phyloP scores from a whole-genome alignment of 1,140 invertebrate species.

The Drosophila sucinea region DNA sequence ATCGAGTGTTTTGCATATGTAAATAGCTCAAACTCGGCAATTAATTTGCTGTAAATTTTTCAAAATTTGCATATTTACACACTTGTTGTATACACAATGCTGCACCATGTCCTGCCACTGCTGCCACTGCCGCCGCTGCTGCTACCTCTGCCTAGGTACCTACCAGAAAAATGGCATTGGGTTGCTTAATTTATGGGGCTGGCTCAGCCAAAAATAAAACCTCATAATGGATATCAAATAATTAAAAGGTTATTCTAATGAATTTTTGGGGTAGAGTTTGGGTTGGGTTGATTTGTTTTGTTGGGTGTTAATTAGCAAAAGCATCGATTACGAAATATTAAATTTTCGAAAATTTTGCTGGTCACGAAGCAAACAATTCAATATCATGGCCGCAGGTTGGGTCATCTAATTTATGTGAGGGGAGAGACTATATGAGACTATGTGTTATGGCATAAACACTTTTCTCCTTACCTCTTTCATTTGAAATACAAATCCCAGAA shows the following conservation, averaged over 20 bases:
- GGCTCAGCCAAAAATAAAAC: too few relatives aligned
- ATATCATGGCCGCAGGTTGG: background rate
- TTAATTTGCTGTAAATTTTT: conserved; percentile 12
- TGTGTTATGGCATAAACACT: too few relatives aligned
- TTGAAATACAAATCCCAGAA: too few relatives aligned
- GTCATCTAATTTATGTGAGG: too few relatives aligned
- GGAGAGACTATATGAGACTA: too few relatives aligned
- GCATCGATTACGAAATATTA: conserved; percentile 3
- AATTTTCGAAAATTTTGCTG: background rate
- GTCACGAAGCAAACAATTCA: background rate
- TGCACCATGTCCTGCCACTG: too few relatives aligned
- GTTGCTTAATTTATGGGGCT: too few relatives aligned
- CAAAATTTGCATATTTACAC: conserved; percentile 21
- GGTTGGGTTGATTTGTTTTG: background rate
- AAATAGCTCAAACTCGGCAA: conserved; percentile 12
- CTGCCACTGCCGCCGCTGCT: too few relatives aligned
- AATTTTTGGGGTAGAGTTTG: background rate
- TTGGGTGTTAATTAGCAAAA: background rate
- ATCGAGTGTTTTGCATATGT: conserved; percentile 5
- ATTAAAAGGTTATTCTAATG: conserved; percentile 2
- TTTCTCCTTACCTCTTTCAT: too few relatives aligned
- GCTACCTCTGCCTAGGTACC: too few relatives aligned
- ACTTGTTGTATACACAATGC: too few relatives aligned
- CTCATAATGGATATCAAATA: background rate
- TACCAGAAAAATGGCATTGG: too few relatives aligned